Conservation (phyloP, 2,113 vertebrate genomes). For the Argyrosomus japonicus region DNA sequence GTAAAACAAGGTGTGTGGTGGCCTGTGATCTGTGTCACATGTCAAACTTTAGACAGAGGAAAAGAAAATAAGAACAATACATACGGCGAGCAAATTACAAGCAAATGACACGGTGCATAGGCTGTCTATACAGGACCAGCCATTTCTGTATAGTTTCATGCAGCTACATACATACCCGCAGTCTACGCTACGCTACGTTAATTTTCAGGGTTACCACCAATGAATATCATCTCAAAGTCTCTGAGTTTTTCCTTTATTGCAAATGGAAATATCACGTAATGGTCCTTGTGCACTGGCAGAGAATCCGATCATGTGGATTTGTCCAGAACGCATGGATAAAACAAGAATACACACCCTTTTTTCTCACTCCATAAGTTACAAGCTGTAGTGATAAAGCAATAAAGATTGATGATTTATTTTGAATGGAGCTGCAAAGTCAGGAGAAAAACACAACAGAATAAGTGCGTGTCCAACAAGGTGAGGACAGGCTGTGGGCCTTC, state of each 20-base stretch:
- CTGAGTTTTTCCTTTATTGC: neutral
- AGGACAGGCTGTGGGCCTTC: neutral
- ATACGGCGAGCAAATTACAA: too few species aligned
- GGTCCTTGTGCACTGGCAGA: neutral
- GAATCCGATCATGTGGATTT: neutral
- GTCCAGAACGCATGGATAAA: neutral
- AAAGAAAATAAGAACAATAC: too few species aligned
- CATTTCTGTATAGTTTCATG: too few species aligned
- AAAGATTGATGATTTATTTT: slow-evolving; percentile 30
- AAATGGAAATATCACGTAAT: neutral
- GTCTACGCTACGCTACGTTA: too few species aligned
- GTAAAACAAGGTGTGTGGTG: too few species aligned
- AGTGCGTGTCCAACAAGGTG: neutral
- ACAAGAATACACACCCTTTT: neutral
- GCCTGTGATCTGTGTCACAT: too few species aligned
- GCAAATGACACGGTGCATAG: too few species aligned
- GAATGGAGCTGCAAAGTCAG: slow-evolving; percentile 34
- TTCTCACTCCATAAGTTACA: too few species aligned
- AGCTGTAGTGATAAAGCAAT: neutral
- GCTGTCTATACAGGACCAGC: too few species aligned
- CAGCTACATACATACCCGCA: too few species aligned
- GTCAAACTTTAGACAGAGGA: too few species aligned
- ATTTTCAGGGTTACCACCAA: neutral
- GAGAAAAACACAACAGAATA: slow-evolving; percentile 30
- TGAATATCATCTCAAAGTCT: neutral